These are phyloP conservation scores for Entelurus aequoreus DNA, from an alignment of 2,113 vertebrate genomes.

Conservation along the genomic window DNA sequence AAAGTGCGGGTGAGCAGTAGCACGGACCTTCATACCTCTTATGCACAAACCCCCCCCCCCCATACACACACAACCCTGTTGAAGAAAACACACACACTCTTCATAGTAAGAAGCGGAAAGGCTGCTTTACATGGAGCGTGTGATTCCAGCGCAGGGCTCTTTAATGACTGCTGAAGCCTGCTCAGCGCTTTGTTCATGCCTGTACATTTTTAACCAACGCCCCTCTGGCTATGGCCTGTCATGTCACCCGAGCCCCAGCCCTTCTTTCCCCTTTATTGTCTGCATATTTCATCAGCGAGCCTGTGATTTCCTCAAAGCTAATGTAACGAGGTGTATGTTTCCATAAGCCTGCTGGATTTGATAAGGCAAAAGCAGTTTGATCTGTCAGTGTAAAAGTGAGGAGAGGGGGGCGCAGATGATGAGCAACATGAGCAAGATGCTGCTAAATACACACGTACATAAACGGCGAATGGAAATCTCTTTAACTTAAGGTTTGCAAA, in stretches of 20 bases:
- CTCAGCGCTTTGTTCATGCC: conserved; percentile 81
- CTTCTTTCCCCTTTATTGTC: conserved; percentile 78
- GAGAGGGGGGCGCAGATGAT: conserved; percentile 33
- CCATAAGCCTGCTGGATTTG: conserved; percentile 85
- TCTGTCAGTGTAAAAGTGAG: conserved; percentile 62
- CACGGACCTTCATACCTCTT: conserved; percentile 29
- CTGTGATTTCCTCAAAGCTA: conserved; percentile 82
- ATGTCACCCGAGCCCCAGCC: conserved; percentile 64
- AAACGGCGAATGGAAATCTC: conserved; percentile 16
- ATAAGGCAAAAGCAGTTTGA: conserved; percentile 77
- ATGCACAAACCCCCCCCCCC: conserved; percentile 8
- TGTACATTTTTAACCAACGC: conserved; percentile 82
- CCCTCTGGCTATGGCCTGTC: conserved; percentile 84
- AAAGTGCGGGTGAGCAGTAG: conserved; percentile 81
- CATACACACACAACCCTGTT: conserved; percentile 37
- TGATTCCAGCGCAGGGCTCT: conserved; percentile 63
- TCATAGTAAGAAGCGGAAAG: conserved; percentile 57
- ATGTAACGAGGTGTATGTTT: conserved; percentile 84
- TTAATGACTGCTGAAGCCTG: conserved; percentile 84
- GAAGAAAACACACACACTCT: conserved; percentile 26
- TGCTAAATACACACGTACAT: not conserved
- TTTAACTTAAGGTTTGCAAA: conserved; percentile 12
- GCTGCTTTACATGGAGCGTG: conserved; percentile 61
- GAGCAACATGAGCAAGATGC: conserved; percentile 8
- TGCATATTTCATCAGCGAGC: conserved; percentile 84